phyloP scores from a whole-genome alignment of 2,888 invertebrate species.

The Branchipolynoe longqiensis region DNA sequence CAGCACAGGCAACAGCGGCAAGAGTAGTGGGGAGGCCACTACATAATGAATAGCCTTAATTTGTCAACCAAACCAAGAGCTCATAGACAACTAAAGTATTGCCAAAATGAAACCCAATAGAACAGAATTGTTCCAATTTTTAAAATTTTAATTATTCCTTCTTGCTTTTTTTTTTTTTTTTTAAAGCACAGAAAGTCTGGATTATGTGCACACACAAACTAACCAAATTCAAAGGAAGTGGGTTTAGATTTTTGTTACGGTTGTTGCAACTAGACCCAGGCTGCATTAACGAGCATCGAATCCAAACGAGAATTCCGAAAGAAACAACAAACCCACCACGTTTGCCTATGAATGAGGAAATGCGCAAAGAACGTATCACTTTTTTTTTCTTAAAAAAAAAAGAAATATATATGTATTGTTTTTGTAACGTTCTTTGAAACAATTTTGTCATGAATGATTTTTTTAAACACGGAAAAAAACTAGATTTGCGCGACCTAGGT shows the following conservation, averaged over 20 bases:
- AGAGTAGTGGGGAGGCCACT: not conserved
- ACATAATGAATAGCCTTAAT: not conserved
- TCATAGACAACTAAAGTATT: too few relatives aligned
- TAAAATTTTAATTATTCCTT: not conserved
- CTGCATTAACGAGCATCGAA: too few relatives aligned
- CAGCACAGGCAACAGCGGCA: not conserved
- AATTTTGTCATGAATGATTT: not conserved
- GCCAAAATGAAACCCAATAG: conserved; percentile 35
- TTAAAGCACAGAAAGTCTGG: conserved; percentile 32
- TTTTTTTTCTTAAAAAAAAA: conserved; percentile 20
- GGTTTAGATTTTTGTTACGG: not conserved
- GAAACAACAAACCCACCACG: not conserved
- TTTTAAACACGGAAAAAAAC: not conserved
- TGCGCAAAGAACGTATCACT: conserved; percentile 31
- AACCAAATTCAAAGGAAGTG: not conserved
- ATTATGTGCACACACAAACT: conserved; percentile 36
- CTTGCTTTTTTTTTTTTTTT: conserved; percentile 14
- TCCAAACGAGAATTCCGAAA: conserved; percentile 38
- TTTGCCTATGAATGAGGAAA: conserved; percentile 17
- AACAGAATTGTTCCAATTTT: not conserved
- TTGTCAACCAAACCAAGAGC: not conserved
- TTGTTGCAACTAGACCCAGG: not conserved
- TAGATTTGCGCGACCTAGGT: conserved; percentile 32
- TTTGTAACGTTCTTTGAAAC: conserved; percentile 8
- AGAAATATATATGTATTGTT: conserved; percentile 1